Evolutionary conservation across 2,888 invertebrate species (phyloP), one percentile per base, ranked within the genome.

Genomic region (Callyntrura guangdongensis): DNA sequence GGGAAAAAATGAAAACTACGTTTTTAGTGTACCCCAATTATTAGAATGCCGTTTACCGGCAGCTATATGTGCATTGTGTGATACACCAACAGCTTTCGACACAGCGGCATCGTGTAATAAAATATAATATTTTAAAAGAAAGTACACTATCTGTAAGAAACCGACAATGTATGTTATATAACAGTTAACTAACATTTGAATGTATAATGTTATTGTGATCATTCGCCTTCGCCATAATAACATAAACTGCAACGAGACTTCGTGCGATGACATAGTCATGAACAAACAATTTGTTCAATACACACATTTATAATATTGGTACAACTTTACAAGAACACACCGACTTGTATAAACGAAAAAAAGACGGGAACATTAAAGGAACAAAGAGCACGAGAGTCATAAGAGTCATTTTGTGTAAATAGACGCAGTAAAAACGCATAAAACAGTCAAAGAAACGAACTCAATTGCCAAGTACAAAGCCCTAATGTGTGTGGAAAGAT

Each of bases 341-440:
- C 84, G 84, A 84, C 89, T 20, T 27, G 27, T 56, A 20, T 27
- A 79, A 59, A 79, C 14, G 17, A 82, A 49, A 86, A 59, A 74
- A 85, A 47, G 49, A 85, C 72, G 56, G 36, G 56, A 72, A 85
- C 85, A 72, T 69, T 45, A 47, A 74, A 77, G 12, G 25, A 59
- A 56, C 56, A 77, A 77, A 87, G 86, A 87, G 72, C 64, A 79
- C 53, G 90, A 22, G 45, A 86, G 83, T 72, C 25, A 36, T 74
- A 74, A 90, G 61, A 82, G 82, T 86, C 90, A 86, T 90, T 86
- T 90, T 90, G 86, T 90, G 86, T 90, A 90, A 90, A 90, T 90
- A 86, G 90, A 86, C 82, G 90, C 77, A 91, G 90, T 91, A 91
- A 91, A 89, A 86, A 87, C 12, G 56, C 79, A 85, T 85, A 79